A percentile compares a stretch with the other conserved stretches of the same genome.
These are phyloP conservation scores for Circaetus gallicus DNA, from an alignment of 2,113 vertebrate species.

Conservation along the genomic window DNA sequence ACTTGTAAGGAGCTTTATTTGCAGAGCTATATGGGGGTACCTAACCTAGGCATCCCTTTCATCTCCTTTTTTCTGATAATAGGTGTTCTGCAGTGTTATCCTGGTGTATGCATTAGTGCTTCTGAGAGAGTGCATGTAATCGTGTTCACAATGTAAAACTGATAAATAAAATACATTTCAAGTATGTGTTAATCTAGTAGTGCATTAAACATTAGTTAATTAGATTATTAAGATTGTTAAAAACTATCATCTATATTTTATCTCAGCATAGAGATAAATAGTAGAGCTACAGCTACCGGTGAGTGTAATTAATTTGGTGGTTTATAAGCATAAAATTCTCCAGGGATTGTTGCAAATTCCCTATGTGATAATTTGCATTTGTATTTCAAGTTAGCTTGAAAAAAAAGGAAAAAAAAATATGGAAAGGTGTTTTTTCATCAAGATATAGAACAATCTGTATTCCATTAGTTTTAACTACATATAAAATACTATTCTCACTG, in stretches of 20 bases:
- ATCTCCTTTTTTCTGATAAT: not conserved
- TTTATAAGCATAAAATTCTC: not conserved
- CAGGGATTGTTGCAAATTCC: not conserved
- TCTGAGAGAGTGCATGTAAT: not conserved
- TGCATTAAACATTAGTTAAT: not conserved
- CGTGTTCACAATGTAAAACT: not conserved
- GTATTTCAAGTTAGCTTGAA: not conserved
- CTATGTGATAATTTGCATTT: not conserved
- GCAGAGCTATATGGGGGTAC: not conserved
- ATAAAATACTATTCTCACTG: not conserved
- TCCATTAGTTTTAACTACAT: not conserved
- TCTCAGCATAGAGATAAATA: not conserved
- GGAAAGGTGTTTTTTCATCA: not conserved
- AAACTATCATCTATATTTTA: not conserved
- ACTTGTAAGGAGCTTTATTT: not conserved
- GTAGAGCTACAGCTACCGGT: not conserved
- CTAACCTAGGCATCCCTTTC: not conserved
- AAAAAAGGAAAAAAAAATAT: not conserved
- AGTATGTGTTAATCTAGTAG: not conserved
- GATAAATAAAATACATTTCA: not conserved
- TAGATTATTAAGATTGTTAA: not conserved
- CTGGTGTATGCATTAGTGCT: not conserved
- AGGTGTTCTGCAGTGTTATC: not conserved
- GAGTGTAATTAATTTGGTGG: not conserved
- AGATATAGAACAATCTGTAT: not conserved